Evolutionary conservation across 2,888 invertebrate genomes (phyloP).

Genomic region (Hydraecia micacea): DNA sequence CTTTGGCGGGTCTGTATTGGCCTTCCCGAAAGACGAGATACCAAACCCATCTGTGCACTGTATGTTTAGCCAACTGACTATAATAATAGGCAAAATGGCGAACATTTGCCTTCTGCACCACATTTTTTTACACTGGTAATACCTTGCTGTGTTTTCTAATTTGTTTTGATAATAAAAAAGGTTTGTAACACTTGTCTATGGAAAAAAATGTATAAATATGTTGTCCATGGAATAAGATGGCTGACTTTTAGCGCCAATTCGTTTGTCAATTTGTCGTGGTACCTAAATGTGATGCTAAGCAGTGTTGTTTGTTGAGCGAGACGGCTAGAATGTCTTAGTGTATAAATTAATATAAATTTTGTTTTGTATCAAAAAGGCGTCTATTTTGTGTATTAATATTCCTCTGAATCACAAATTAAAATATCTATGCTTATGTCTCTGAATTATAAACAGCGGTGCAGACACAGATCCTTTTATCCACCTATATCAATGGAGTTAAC

Average conservation of each 20-base stretch:
- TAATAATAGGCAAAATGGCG: slow-evolving; percentile 69
- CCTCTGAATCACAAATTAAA: slow-evolving; percentile 42
- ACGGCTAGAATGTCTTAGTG: slow-evolving; percentile 40
- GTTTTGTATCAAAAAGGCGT: slow-evolving; percentile 47
- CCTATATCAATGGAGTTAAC: background rate
- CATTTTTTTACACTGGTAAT: slow-evolving; percentile 61
- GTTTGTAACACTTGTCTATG: slow-evolving; percentile 44
- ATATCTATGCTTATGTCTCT: background rate
- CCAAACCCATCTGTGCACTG: slow-evolving; percentile 79
- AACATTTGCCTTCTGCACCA: slow-evolving; percentile 59
- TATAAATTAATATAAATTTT: slow-evolving; percentile 38
- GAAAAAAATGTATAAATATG: slow-evolving; percentile 31
- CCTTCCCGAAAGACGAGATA: slow-evolving; percentile 86
- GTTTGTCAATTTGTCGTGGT: slow-evolving; percentile 33
- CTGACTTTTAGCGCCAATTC: slow-evolving; percentile 51
- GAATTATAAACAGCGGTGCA: background rate
- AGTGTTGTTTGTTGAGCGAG: slow-evolving; percentile 56
- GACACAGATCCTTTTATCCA: background rate
- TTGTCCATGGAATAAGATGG: slow-evolving; percentile 54
- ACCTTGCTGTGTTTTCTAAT: slow-evolving; percentile 26
- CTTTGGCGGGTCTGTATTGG: slow-evolving; percentile 84
- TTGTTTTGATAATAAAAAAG: slow-evolving; percentile 17
- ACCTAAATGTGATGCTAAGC: slow-evolving; percentile 53
- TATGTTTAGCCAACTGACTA: slow-evolving; percentile 73
- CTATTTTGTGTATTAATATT: slow-evolving; percentile 29